A percentile compares a stretch with the other conserved stretches of the same genome.
Evolutionary conservation across 2,797 vertebrate genomes (phyloP).

Genomic region (Pelobates cultripes): DNA sequence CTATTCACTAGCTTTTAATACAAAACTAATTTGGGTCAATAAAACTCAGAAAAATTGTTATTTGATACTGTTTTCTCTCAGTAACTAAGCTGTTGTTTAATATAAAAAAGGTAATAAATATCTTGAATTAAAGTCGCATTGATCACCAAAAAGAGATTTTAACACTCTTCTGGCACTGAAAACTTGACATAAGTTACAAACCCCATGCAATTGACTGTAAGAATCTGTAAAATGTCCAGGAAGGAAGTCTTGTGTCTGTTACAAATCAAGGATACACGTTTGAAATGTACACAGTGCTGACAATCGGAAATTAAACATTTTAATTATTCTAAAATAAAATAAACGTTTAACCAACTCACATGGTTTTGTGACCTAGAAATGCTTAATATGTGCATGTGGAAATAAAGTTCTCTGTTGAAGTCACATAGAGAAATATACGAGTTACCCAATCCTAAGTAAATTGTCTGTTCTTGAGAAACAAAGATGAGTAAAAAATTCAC

Average conservation of each 20-base stretch:
- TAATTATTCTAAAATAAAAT: constrained; percentile 27
- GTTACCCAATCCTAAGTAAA: background rate
- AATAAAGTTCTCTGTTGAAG: constrained; percentile 11
- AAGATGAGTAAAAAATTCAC: too few relatives aligned
- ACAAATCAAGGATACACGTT: constrained; percentile 46
- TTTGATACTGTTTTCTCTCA: too few relatives aligned
- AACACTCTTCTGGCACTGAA: background rate
- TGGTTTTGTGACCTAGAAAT: background rate
- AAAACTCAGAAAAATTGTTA: too few relatives aligned
- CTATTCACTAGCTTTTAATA: too few relatives aligned
- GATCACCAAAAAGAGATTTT: too few relatives aligned
- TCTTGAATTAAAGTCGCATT: too few relatives aligned
- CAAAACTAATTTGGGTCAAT: too few relatives aligned
- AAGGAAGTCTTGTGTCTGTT: constrained; percentile 46
- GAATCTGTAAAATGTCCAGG: constrained; percentile 42
- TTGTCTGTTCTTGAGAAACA: constrained; percentile 14
- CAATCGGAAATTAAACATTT: constrained; percentile 45
- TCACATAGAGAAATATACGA: background rate
- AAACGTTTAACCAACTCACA: constrained; percentile 5
- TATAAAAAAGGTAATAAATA: too few relatives aligned
- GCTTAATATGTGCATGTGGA: background rate
- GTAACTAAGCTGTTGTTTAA: too few relatives aligned
- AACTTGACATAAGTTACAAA: background rate
- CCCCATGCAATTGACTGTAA: constrained; percentile 6
- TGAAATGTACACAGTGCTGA: constrained; percentile 41